Base-by-base conservation (phyloP, 2,797 vertebrate genomes). In the Lateolabrax maculatus region DNA sequence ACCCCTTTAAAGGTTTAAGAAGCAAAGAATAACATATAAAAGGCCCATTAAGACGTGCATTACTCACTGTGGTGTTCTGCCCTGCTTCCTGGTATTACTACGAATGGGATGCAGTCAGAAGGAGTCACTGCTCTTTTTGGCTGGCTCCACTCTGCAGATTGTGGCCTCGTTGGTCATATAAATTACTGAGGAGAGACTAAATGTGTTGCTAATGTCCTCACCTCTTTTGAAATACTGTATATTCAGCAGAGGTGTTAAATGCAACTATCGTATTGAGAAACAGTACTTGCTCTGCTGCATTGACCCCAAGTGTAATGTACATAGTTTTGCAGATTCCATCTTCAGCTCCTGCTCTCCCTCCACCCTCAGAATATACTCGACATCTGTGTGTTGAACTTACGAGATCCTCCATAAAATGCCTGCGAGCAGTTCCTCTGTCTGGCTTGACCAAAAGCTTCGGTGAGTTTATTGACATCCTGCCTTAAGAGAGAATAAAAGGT, bases 1-100 rank as follows among this genome's bases (percentile, higher is more conserved):
- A 91, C 86, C 87, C 79, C 77, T 86, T 85, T 87, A 84, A 93
- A 83, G 60, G 70, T 86, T 86, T 68, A 80, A 84, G 79, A 87
- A 93, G 83, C 44, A 86, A 89, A 90, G 83, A 84, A 92, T 79
- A 91, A 91, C 83, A 93, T 89, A 87, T 86, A 87, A 87, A 91
- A 86, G 57, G 58, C n/a, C 23, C 1, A 6, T 66, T 80, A 82
- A 88, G 78, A 16, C 63, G 65, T 43, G 64, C 55, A 77, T 84
- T 79, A 83, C 65, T 90, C 73, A 72, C 39, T 64, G 63, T 72
- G 60, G 71, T 10, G 37, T 52, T 55, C 34, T 68, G 62, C 25
- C 29, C 13, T 61, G 49, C 44, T 58, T 69, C 41, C 62, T 65
- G 41, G 73, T 75, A 52, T 81, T 73, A 31, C 31, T 61, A 49